phyloP scores from a whole-genome alignment of 2,888 invertebrate genomes.

The Hedychridium roseum region DNA sequence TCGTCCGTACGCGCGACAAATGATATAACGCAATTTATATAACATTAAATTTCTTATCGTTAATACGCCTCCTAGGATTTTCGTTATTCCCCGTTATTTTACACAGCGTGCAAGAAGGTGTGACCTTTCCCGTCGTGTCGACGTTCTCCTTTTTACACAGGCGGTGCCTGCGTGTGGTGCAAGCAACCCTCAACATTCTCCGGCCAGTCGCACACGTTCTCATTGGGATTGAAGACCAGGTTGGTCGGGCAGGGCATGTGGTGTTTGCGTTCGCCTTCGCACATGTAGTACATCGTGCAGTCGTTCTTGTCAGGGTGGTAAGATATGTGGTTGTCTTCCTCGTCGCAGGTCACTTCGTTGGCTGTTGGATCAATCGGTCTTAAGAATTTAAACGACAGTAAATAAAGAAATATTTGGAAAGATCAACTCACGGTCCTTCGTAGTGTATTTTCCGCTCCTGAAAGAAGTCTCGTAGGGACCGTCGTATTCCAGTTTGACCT shows the following conservation, averaged over 20 bases:
- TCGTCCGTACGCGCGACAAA: no score
- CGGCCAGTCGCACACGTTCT: conserved; percentile 96
- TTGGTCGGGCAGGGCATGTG: conserved; percentile 96
- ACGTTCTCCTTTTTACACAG: conserved; percentile 53
- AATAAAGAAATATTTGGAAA: background rate
- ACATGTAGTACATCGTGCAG: conserved; percentile 96
- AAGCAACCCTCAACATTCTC: conserved; percentile 91
- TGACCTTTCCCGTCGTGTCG: no score
- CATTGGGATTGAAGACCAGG: conserved; percentile 90
- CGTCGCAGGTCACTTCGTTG: conserved; percentile 87
- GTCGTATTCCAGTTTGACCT: conserved; percentile 82
- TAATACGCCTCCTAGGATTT: no score
- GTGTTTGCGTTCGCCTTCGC: conserved; percentile 92
- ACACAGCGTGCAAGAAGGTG: no score
- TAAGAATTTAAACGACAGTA: background rate
- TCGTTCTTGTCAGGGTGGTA: conserved; percentile 91
- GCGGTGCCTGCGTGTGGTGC: conserved; percentile 75
- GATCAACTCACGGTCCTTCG: conserved; percentile 83
- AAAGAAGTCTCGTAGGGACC: conserved; percentile 84
- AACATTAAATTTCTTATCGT: no score
- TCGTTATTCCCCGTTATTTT: no score
- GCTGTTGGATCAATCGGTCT: conserved; percentile 67
- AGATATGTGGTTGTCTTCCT: conserved; percentile 94
- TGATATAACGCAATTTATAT: no score
- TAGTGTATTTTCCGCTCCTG: conserved; percentile 80